A percentile compares a stretch with the other conserved stretches of the same genome.
Evolutionary conservation across 1,140 invertebrate genomes (phyloP).

Genomic region (Brachionus paranguensis): DNA sequence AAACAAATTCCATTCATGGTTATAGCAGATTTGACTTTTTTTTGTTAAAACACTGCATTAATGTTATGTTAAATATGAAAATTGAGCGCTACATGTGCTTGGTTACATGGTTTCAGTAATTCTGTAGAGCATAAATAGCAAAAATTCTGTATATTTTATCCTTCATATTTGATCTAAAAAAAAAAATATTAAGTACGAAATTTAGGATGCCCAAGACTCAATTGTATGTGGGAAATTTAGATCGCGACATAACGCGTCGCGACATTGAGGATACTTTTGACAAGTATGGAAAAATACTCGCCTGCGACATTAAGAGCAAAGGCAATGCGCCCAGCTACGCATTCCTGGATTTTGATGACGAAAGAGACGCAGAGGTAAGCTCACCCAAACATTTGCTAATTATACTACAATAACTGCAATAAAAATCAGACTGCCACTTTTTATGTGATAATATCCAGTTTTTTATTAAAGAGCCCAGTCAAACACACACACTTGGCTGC

Average conservation of each 20-base stretch:
- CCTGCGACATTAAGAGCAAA: slow-evolving; percentile 33
- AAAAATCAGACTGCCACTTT: neutral
- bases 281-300: slow-evolving; percentile 19
- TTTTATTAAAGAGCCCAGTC: neutral
- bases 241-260: neutral
- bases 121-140: neutral
- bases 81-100: neutral
- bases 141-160: neutral
- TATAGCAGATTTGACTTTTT: neutral
- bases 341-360: slow-evolving; percentile 91
- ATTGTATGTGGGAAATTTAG: slow-evolving; percentile 32
- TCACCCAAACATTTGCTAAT: slow-evolving; percentile 59
- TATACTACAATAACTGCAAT: neutral
- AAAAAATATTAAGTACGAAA: neutral
- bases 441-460: neutral
- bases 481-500: neutral
- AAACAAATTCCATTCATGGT: too few relatives aligned
- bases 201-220: slow-evolving; percentile 13
- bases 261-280: slow-evolving; percentile 36
- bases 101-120: neutral
- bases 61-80: neutral
- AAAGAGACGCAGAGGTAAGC: slow-evolving; percentile 76
- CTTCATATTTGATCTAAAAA: neutral
- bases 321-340: slow-evolving; percentile 66
- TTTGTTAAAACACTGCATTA: neutral